Base-by-base conservation (phyloP, 92 coral and sea anemone genomes). In the Chrysogorgia sp. region DNA sequence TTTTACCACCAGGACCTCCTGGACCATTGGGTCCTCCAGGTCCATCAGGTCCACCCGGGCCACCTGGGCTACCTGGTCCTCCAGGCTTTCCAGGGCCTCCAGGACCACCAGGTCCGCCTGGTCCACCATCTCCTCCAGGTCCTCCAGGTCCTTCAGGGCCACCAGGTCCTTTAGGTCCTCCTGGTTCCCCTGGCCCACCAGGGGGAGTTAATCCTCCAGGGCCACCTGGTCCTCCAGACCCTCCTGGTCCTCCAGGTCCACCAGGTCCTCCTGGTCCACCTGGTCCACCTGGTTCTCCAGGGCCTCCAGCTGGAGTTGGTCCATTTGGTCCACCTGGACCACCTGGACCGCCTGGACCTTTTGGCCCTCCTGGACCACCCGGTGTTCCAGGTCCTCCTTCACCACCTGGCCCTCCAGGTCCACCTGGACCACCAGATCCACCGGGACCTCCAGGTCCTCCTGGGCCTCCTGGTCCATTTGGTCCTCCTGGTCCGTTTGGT, bases 11-110 rank as follows among this genome's bases (percentile, higher is more conserved):
- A n/a, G 97, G 97, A 0, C 87, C 82, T 24, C 47, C 82, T 0
- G 97, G 97, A 20, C 91, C 88, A 14, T 84, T 82, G 17, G 96
- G 96, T 8, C 96, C 85, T 4, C 86, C 88, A 0, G 91, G 93
- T 3, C 90, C 88, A 17, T 89, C 89, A 37, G 90, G 90, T 0
- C 81, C 84, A 13, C 86, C 60, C 19, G 90, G 90, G 0, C 84
- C 81, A 6, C 79, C 83, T 1, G 90, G 26, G 68, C 69, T 31
- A 4, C 69, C 69, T 0, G 69, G 69, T 15, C 69, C 40, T 32
- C 22, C 24, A 31, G 69, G 69, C 2, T 78, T 79, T 0, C 55
- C 78, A 17, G 96, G 96, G 2, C 92, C 82, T 17, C 83, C 83
- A 2, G 91, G 93, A 7, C 88, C 86, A 19, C 92, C 88, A 47